Evolutionary conservation across 2,113 vertebrate species (phyloP).

Genomic region (Nothocercus nigrocapillus): DNA sequence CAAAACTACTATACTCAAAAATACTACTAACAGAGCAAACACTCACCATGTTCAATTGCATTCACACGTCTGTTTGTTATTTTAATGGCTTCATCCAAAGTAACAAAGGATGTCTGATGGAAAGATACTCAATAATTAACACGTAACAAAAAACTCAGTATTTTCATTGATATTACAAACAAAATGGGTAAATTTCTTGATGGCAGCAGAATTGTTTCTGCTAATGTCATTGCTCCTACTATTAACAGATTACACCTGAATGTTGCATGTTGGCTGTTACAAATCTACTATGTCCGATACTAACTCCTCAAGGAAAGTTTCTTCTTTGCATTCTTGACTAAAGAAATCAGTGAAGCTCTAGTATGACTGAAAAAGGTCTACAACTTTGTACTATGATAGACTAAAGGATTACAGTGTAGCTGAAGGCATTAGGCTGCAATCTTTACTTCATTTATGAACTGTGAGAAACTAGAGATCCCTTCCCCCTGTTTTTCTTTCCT

Average conservation of each 20-base stretch:
- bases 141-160: background rate
- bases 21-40: background rate
- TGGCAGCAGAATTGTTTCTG: background rate
- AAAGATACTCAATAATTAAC: conserved; percentile 42
- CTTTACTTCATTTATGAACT: background rate
- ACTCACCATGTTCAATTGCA: conserved; percentile 97
- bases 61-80: conserved; percentile 98
- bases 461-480: accelerated
- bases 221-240: background rate
- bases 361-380: background rate
- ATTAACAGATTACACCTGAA: background rate
- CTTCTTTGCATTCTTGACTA: background rate
- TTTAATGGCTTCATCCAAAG: conserved; percentile 98
- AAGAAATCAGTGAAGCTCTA: background rate
- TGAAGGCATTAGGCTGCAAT: background rate
- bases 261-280: background rate
- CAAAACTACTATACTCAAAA: background rate
- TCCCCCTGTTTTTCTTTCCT: background rate
- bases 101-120: conserved; percentile 94
- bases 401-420: background rate
- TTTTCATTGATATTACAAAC: background rate
- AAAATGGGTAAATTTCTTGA: background rate
- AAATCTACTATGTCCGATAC: background rate
- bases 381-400: background rate
- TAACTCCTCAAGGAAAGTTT: background rate